Evolutionary conservation across 2,797 vertebrate genomes (phyloP).

Genomic region (Falco peregrinus): DNA sequence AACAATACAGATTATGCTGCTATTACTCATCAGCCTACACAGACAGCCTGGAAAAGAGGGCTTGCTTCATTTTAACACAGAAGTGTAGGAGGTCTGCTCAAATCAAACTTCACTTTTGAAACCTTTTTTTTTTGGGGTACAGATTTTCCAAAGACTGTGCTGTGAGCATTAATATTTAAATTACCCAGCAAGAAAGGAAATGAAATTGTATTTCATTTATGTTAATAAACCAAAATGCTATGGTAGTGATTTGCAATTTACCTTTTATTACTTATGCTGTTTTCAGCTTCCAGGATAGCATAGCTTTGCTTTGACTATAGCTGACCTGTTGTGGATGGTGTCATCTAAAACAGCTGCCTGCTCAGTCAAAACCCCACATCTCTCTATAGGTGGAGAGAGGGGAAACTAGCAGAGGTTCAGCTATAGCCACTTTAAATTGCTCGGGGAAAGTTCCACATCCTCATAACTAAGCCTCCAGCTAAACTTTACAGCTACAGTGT

Average conservation of each 20-base stretch:
- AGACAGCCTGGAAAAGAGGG: neutral
- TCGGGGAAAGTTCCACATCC: neutral
- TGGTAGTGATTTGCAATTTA: neutral
- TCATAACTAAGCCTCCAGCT: neutral
- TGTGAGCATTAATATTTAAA: neutral
- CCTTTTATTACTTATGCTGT: neutral
- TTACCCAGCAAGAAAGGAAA: neutral
- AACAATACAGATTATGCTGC: neutral
- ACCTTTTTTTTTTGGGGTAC: neutral
- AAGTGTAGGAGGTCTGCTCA: neutral
- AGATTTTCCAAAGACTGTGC: neutral
- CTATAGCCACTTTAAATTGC: neutral
- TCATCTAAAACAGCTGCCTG: neutral
- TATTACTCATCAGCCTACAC: neutral
- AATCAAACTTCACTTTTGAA: neutral
- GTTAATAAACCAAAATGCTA: neutral
- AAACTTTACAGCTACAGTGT: neutral
- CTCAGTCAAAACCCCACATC: rapidly evolving
- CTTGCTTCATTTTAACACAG: neutral
- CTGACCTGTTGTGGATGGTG: neutral
- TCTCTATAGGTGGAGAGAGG: neutral
- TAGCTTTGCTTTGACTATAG: neutral
- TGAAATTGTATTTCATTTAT: neutral
- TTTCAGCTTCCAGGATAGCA: neutral
- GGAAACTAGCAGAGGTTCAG: neutral